Conservation (phyloP, 2,888 invertebrate genomes). For the Pocota personata region DNA sequence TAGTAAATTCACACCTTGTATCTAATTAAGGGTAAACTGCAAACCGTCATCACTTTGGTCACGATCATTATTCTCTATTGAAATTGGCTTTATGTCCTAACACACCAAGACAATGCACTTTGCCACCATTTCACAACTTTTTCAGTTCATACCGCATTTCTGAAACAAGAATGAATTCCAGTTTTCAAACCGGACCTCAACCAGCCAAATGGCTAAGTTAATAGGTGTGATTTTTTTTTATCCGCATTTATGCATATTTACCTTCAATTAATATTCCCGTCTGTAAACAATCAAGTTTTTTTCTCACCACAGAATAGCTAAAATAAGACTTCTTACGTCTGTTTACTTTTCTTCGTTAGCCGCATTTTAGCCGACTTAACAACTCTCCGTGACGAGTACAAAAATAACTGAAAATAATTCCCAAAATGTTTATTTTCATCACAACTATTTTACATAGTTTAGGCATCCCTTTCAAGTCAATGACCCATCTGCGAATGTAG, state of each 20-base stretch:
- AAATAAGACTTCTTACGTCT: background rate
- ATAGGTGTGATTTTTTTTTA: background rate
- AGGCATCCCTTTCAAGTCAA: conserved; percentile 3
- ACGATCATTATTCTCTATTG: background rate
- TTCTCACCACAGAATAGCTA: background rate
- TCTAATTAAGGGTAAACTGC: background rate
- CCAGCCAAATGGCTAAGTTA: background rate
- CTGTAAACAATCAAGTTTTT: background rate
- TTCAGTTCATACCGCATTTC: background rate
- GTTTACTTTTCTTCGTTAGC: background rate
- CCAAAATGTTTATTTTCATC: background rate
- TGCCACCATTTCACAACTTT: background rate
- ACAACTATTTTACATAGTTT: conserved; percentile 4
- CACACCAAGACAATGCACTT: background rate
- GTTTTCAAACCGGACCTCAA: background rate
- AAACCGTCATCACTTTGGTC: background rate
- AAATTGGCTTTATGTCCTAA: background rate
- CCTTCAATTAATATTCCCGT: background rate
- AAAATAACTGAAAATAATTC: background rate
- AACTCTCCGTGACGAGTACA: background rate
- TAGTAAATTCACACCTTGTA: background rate
- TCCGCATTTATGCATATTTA: background rate
- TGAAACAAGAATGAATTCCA: background rate
- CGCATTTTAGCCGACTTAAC: background rate
- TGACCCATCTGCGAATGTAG: conserved; percentile 22